Conservation (phyloP, 2,113 vertebrate species). For the Chloebia gouldiae region DNA sequence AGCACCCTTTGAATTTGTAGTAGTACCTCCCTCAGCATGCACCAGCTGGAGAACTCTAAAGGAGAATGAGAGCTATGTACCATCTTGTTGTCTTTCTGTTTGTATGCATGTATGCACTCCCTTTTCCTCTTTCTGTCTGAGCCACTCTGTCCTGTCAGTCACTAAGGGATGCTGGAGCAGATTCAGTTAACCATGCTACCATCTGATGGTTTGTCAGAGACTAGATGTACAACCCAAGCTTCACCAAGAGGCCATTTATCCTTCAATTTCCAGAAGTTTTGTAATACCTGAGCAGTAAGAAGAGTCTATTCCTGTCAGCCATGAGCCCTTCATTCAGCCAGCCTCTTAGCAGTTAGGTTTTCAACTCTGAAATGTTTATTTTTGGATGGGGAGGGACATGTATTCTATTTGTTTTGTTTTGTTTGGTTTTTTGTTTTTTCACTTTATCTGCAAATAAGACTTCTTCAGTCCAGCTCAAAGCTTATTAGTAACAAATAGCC, state of each 20-base stretch:
- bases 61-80: background rate
- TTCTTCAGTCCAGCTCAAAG: background rate
- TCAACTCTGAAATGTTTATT: background rate
- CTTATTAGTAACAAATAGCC: background rate
- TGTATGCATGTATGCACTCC: accelerated
- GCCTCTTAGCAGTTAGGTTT: background rate
- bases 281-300: background rate
- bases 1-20: background rate
- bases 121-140: background rate
- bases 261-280: background rate
- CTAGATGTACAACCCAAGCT: background rate
- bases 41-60: background rate
- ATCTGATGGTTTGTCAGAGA: background rate
- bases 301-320: background rate
- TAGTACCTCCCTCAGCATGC: background rate
- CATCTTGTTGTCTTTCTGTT: background rate
- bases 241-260: background rate
- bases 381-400: background rate
- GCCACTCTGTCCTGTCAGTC: background rate
- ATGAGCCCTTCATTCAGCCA: background rate
- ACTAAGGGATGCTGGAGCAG: background rate
- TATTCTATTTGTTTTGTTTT: background rate
- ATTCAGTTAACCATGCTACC: background rate
- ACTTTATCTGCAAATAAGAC: background rate
- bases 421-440: background rate